Conservation (phyloP, 2,888 invertebrate species). For the Chaetogeoica ovagalla region DNA sequence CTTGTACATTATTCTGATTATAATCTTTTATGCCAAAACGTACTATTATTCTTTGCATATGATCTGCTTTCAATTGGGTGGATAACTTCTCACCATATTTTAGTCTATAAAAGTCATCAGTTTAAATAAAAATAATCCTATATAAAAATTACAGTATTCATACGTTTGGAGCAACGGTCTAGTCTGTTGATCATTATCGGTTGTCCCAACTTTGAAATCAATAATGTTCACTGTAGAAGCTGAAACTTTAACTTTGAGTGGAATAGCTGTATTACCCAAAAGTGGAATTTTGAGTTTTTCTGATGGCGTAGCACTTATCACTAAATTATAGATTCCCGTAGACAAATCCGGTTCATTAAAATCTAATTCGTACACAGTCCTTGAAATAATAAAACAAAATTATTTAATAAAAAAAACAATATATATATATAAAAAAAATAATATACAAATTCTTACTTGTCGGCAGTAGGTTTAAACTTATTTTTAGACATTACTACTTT, state of each 20-base stretch:
- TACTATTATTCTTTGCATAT: slow-evolving; percentile 83
- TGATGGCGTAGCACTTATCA: slow-evolving; percentile 71
- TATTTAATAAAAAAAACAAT: not conserved
- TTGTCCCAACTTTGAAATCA: slow-evolving; percentile 81
- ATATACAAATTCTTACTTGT: slow-evolving; percentile 59
- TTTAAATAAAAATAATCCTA: slow-evolving; percentile 26
- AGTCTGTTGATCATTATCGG: slow-evolving; percentile 80
- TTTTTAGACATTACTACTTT: slow-evolving; percentile 73
- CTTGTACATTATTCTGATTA: slow-evolving; percentile 69
- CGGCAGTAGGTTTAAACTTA: slow-evolving; percentile 60
- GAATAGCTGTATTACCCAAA: slow-evolving; percentile 64
- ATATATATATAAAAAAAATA: not conserved
- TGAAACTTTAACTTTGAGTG: slow-evolving; percentile 66
- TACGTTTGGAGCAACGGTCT: slow-evolving; percentile 36
- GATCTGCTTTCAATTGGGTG: slow-evolving; percentile 78
- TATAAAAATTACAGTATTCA: not conserved
- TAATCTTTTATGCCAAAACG: slow-evolving; percentile 80
- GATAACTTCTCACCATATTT: slow-evolving; percentile 72
- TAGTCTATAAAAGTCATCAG: slow-evolving; percentile 63
- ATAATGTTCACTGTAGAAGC: slow-evolving; percentile 72
- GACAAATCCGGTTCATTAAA: slow-evolving; percentile 76
- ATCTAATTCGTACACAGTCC: slow-evolving; percentile 75
- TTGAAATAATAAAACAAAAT: slow-evolving; percentile 57
- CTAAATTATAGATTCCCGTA: slow-evolving; percentile 83
- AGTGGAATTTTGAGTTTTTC: slow-evolving; percentile 64